These are phyloP conservation scores for Eucidaris tribuloides DNA, from an alignment of 35 echinoderm and acorn worm species.

Conservation along the genomic window DNA sequence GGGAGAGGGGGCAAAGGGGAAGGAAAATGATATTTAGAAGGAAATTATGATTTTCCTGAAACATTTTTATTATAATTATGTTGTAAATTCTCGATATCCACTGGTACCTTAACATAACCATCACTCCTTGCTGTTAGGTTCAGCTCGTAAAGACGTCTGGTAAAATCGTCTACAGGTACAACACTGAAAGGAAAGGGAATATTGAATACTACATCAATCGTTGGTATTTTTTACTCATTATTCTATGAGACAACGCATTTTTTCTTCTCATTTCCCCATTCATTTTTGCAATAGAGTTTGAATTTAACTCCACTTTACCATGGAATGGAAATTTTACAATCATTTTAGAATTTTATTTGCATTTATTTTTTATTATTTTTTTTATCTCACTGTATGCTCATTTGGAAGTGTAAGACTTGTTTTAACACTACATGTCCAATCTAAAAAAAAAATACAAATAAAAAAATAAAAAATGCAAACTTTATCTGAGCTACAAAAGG, in stretches of 20 bases:
- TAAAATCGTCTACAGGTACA: slow-evolving; percentile 14
- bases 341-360: background rate
- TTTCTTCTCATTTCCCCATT: background rate
- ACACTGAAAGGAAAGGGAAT: background rate
- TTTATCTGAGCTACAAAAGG: too few species aligned
- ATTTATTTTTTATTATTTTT: too few species aligned
- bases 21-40: too few species aligned
- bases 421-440: too few species aligned
- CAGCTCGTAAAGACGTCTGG: background rate
- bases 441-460: too few species aligned
- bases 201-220: background rate
- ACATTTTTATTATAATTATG: too few species aligned
- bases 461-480: too few species aligned
- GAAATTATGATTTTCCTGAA: too few species aligned
- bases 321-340: background rate
- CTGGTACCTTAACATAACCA: background rate
- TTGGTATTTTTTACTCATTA: background rate
- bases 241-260: background rate
- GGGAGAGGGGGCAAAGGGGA: too few species aligned
- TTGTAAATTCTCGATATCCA: too few species aligned
- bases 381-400: too few species aligned
- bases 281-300: background rate
- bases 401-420: too few species aligned
- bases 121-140: background rate
- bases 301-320: background rate